Conservation (phyloP, 2,113 vertebrate species). For the Phaethon lepturus region DNA sequence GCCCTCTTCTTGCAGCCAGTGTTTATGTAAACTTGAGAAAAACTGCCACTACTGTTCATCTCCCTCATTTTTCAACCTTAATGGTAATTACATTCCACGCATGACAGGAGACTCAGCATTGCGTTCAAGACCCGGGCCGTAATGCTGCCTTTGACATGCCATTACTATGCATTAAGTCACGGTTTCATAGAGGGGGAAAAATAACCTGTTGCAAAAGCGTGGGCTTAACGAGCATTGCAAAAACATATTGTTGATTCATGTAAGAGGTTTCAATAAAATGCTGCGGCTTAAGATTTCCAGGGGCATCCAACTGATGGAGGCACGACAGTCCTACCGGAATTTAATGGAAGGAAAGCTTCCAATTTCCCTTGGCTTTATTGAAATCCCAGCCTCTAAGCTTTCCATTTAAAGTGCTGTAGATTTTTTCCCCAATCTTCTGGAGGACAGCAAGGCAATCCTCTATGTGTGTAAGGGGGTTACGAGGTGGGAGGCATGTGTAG, state of each 20-base stretch:
- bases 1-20: constrained; percentile 68
- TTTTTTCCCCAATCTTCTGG: not conserved
- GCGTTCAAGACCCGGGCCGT: constrained; percentile 1
- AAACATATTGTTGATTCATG: not conserved
- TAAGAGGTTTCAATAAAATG: not conserved
- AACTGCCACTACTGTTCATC: constrained; percentile 80
- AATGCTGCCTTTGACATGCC: constrained; percentile 35
- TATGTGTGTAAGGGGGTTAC: not conserved
- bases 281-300: not conserved
- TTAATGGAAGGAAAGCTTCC: not conserved
- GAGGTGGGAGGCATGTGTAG: not conserved
- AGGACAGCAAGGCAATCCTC: not conserved
- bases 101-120: constrained; percentile 68
- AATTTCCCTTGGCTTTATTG: not conserved
- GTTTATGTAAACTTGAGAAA: constrained; percentile 83
- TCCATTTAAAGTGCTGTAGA: not conserved
- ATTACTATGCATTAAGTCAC: constrained; percentile 46
- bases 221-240: not conserved
- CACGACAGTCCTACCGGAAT: not conserved
- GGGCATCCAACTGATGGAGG: not conserved
- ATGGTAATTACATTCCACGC: constrained; percentile 80
- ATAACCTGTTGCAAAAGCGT: not conserved
- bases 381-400: not conserved
- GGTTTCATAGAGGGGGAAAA: not conserved
- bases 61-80: constrained; percentile 81